Percentiles rank a stretch among this genome's conserved stretches.
Evolutionary conservation across 2,888 invertebrate species (phyloP).

Genomic region (Hypena proboscidalis): DNA sequence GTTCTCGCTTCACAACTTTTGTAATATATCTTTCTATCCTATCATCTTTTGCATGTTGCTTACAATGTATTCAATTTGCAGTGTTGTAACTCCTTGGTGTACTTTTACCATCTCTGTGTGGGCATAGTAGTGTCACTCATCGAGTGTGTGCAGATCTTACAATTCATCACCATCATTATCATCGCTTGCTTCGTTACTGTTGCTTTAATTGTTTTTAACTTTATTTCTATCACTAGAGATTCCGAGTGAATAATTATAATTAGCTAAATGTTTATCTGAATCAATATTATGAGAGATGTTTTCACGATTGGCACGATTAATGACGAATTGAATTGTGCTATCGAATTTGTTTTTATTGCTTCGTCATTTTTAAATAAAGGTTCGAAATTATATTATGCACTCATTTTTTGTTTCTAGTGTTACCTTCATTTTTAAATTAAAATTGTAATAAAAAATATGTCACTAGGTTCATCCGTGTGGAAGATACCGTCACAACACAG

Average conservation of each 20-base stretch:
- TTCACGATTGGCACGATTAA: background rate
- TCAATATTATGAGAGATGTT: background rate
- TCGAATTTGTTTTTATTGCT: background rate
- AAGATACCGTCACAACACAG: conserved; percentile 98
- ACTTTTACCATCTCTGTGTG: conserved; percentile 13
- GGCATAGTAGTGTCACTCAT: conserved; percentile 9
- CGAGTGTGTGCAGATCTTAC: conserved; percentile 13
- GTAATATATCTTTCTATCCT: conserved; percentile 9
- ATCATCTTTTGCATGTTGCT: conserved; percentile 26
- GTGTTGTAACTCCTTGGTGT: conserved; percentile 10
- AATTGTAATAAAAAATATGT: conserved; percentile 31
- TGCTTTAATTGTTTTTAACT: conserved; percentile 27
- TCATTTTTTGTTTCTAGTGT: background rate
- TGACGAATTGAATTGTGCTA: background rate
- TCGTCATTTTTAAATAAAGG: background rate
- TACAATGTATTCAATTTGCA: conserved; percentile 16
- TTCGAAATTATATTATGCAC: background rate
- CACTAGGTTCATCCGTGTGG: conserved; percentile 98
- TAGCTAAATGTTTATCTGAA: background rate
- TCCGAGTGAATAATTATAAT: conserved; percentile 6
- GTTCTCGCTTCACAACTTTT: conserved; percentile 27
- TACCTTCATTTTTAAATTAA: background rate
- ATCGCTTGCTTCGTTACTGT: conserved; percentile 27
- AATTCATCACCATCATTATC: conserved; percentile 10
- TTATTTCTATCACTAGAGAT: conserved; percentile 3